These are phyloP conservation scores for Mongoloraphidia duomilia DNA, from an alignment of 2,888 invertebrate species.

Conservation along the genomic window DNA sequence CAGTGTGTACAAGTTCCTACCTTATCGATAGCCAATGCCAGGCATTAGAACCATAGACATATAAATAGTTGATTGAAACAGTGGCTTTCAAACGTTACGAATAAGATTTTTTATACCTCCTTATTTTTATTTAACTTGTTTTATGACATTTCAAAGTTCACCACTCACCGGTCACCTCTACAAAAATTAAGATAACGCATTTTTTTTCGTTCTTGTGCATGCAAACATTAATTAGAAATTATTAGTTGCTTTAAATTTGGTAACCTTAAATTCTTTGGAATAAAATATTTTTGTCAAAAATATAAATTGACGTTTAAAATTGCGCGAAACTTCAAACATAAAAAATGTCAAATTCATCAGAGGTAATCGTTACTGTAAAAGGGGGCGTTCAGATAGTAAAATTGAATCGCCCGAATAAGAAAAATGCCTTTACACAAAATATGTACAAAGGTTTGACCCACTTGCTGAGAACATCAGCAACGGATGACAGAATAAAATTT, in stretches of 20 bases:
- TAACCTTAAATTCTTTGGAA: not conserved
- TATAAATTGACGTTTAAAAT: not conserved
- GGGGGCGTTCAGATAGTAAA: conserved; percentile 42
- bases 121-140: no score
- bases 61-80: no score
- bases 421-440: conserved; percentile 57
- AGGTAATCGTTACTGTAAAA: conserved; percentile 14
- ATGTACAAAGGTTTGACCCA: conserved; percentile 53
- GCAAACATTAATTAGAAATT: no score
- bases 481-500: conserved; percentile 47
- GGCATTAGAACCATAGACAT: no score
- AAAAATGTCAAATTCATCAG: not conserved
- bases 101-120: no score
- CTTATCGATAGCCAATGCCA: no score
- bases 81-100: no score
- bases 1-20: no score
- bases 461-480: conserved; percentile 52
- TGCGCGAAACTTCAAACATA: not conserved
- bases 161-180: not conserved
- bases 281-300: not conserved
- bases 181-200: no score
- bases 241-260: no score
- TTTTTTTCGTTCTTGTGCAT: no score
- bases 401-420: conserved; percentile 63
- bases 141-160: not conserved